Conservation (phyloP, 30 jellyfish, hydroid and myxozoan genomes). For the Chironex yamaguchii region DNA sequence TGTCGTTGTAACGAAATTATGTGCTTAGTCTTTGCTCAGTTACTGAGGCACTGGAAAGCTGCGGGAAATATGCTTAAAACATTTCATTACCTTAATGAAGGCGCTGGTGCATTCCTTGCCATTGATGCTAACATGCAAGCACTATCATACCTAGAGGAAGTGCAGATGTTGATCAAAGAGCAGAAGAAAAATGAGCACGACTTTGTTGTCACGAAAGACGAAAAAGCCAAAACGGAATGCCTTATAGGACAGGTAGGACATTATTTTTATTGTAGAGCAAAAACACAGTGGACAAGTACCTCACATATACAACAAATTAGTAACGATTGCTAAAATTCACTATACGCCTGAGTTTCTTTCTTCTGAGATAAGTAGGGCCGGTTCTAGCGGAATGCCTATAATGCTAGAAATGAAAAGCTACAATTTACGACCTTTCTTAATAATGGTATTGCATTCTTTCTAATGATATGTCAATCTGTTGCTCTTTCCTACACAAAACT, state of each 20-base stretch:
- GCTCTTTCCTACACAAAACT: no score
- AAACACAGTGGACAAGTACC: no score
- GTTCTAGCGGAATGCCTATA: no score
- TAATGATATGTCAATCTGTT: no score
- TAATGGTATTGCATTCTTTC: no score
- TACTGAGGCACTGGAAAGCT: conserved; percentile 81
- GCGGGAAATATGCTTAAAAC: conserved; percentile 77
- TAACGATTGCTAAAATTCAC: no score
- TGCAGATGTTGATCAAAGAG: conserved; percentile 48
- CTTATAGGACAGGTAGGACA: conserved; percentile 84
- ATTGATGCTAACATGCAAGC: conserved; percentile 67
- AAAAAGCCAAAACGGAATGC: conserved; percentile 78
- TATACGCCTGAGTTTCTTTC: no score
- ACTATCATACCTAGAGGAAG: conserved; percentile 66
- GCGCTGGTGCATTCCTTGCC: conserved; percentile 82
- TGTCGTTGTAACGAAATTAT: conserved; percentile 82
- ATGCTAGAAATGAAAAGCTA: no score
- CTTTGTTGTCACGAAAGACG: conserved; percentile 76
- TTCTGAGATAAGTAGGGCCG: no score
- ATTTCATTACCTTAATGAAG: conserved; percentile 78
- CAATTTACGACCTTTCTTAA: no score
- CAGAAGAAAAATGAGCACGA: conserved; percentile 38
- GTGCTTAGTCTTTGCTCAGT: conserved; percentile 78
- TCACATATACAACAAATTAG: no score
- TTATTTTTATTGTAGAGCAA: no score